Percentiles rank a stretch among this genome's conserved stretches.
phyloP scores from a whole-genome alignment of 1,140 invertebrate genomes.

The Euura lappo region DNA sequence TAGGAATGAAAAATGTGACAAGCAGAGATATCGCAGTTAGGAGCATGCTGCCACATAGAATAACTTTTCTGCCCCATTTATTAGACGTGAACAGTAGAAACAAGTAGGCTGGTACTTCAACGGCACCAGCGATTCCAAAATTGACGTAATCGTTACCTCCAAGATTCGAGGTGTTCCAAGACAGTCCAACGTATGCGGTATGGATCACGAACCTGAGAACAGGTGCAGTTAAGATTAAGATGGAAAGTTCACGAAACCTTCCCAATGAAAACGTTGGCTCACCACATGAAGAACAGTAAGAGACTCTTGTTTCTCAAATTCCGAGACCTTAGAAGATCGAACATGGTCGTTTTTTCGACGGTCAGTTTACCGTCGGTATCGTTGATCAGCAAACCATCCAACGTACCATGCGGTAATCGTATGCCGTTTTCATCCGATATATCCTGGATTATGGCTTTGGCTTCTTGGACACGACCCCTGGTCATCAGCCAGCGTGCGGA shows the following conservation, averaged over 20 bases:
- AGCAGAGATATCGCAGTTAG: conserved; percentile 69
- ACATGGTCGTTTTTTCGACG: conserved; percentile 61
- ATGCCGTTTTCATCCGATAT: conserved; percentile 74
- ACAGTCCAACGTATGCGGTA: conserved; percentile 82
- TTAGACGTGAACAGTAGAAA: conserved; percentile 74
- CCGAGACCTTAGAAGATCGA: conserved; percentile 75
- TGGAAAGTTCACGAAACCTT: neutral
- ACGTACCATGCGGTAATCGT: conserved; percentile 61
- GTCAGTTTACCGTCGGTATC: conserved; percentile 50
- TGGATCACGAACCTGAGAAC: conserved; percentile 75
- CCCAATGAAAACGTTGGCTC: conserved; percentile 30
- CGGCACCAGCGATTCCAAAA: conserved; percentile 76
- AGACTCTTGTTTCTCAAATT: conserved; percentile 74
- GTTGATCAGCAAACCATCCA: conserved; percentile 62
- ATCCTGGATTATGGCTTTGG: conserved; percentile 70
- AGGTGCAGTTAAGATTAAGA: conserved; percentile 11
- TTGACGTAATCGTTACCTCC: conserved; percentile 77
- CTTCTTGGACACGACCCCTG: conserved; percentile 75
- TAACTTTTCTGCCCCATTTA: conserved; percentile 72
- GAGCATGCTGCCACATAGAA: conserved; percentile 75
- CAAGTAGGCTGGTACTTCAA: conserved; percentile 79
- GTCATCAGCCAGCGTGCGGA: conserved; percentile 82
- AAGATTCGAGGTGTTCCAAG: conserved; percentile 78
- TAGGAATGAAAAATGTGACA: conserved; percentile 65
- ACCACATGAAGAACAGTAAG: conserved; percentile 81